Conservation (phyloP, 2,113 vertebrate genomes). For the Psilopogon haemacephalus region DNA sequence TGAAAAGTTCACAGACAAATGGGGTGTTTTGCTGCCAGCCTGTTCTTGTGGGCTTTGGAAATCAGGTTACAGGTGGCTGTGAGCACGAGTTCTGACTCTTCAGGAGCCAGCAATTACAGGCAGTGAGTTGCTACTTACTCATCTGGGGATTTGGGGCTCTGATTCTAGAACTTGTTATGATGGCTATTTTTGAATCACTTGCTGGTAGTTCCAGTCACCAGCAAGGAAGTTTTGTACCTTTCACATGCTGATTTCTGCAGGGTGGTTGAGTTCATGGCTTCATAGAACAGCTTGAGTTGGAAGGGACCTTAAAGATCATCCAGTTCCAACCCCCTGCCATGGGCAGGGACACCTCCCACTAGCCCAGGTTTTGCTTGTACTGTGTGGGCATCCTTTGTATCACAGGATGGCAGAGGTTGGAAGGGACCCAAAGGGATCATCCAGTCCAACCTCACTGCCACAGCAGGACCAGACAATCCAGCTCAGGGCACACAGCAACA, state of each 20-base stretch:
- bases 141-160: background rate
- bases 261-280: no score
- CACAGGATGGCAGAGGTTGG: no score
- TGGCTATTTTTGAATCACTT: background rate
- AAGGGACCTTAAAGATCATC: no score
- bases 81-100: background rate
- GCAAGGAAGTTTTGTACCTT: background rate
- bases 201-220: background rate
- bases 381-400: no score
- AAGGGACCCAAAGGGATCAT: no score
- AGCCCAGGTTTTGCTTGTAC: no score
- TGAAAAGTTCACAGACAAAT: background rate
- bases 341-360: no score
- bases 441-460: no score
- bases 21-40: background rate
- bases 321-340: no score
- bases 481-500: no score
- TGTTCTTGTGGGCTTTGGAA: background rate
- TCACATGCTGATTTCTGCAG: background rate
- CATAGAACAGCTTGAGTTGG: no score
- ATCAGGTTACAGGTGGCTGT: background rate
- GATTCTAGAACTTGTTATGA: background rate
- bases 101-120: background rate
- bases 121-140: background rate
- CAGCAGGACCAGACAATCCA: no score